phyloP scores from a whole-genome alignment of 2,888 invertebrate species.

The Barypeithes pellucidus region DNA sequence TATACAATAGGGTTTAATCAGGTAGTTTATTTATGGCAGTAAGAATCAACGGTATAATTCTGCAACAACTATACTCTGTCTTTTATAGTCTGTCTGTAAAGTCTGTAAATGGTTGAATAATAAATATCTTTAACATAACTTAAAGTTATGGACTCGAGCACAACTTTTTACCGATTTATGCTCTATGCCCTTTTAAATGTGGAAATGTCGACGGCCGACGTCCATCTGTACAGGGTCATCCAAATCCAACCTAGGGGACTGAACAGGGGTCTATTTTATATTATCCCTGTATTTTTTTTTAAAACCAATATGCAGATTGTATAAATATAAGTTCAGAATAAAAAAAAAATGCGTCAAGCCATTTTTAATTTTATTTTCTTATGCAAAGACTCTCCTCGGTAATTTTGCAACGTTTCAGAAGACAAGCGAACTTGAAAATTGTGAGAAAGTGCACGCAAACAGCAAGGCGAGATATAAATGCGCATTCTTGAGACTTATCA shows the following conservation, averaged over 20 bases:
- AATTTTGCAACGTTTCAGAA: constrained; percentile 12
- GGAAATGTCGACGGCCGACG: too few relatives aligned
- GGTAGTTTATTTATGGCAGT: too few relatives aligned
- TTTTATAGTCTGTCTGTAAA: constrained; percentile 15
- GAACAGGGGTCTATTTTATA: too few relatives aligned
- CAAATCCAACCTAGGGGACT: too few relatives aligned
- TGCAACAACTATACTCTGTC: too few relatives aligned
- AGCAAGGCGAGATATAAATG: constrained; percentile 47
- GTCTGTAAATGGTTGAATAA: constrained; percentile 11
- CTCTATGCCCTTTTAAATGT: too few relatives aligned
- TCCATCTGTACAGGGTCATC: too few relatives aligned
- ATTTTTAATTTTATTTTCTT: background rate
- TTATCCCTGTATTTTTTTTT: too few relatives aligned
- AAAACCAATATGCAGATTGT: background rate
- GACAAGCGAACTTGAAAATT: constrained; percentile 50
- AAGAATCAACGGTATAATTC: too few relatives aligned
- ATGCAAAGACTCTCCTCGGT: constrained; percentile 19
- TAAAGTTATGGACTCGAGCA: background rate
- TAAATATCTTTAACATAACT: constrained; percentile 4
- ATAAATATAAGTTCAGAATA: background rate
- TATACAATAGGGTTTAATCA: too few relatives aligned
- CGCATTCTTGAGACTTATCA: constrained; percentile 47
- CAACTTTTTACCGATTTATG: too few relatives aligned
- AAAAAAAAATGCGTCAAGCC: background rate
- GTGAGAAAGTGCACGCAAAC: constrained; percentile 57